phyloP scores from a whole-genome alignment of 1,140 invertebrate species.

The Mizuhopecten yessoensis region DNA sequence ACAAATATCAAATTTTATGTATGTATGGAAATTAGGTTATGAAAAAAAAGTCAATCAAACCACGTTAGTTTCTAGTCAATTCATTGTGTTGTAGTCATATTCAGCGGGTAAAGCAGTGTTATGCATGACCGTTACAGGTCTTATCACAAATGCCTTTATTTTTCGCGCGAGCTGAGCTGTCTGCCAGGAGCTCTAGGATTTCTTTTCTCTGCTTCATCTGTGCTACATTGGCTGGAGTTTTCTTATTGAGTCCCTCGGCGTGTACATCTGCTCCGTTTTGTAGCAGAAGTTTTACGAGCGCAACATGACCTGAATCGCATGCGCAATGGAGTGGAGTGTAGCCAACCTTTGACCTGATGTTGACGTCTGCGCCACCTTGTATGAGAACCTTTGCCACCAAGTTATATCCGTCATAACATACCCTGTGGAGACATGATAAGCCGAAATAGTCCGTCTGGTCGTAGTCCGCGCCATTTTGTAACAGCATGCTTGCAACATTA shows the following conservation, averaged over 20 bases:
- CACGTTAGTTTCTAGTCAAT: too few species aligned
- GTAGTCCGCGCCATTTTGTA: background rate
- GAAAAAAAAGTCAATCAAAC: too few species aligned
- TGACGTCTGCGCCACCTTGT: conserved; percentile 4
- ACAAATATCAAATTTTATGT: too few species aligned
- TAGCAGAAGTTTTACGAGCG: background rate
- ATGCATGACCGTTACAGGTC: too few species aligned
- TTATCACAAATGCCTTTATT: too few species aligned
- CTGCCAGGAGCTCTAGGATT: background rate
- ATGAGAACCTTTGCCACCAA: background rate
- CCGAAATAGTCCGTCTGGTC: background rate
- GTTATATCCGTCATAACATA: conserved; percentile 21
- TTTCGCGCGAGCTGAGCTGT: too few species aligned
- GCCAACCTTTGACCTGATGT: conserved; percentile 40
- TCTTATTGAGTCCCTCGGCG: background rate
- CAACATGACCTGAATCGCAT: conserved; percentile 8
- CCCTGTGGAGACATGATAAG: background rate
- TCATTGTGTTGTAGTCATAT: too few species aligned
- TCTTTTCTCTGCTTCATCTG: background rate
- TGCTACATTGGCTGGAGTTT: background rate
- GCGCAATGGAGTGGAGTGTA: conserved; percentile 46
- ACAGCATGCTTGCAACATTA: background rate
- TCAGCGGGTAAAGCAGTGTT: too few species aligned
- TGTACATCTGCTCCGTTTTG: conserved; percentile 19
- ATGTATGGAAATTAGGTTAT: too few species aligned